Evolutionary conservation across 2,797 vertebrate species (phyloP), one percentile per base, ranked within the genome.

Genomic region (Delichon dasypus): DNA sequence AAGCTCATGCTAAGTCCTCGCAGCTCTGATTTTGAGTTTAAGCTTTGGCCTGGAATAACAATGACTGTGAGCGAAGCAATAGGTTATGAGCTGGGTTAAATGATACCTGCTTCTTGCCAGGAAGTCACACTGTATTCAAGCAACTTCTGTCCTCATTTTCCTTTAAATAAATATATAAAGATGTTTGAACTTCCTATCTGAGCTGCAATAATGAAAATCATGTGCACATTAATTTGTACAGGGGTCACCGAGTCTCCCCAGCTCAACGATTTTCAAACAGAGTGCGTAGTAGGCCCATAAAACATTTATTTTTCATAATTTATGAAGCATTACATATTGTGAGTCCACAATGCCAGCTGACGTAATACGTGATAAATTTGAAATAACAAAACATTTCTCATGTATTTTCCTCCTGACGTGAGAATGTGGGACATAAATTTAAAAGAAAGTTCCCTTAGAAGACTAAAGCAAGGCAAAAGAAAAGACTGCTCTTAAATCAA

Each of bases 1-100:
- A 94, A 90, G 84, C 81, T 88, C 11, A 2, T 67, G 83, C 64
- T 95, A 97, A 97, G 94, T 96, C 97, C 95, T 97, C 88, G 22
- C 94, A 94, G 97, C 93, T 96, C 96, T 85, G 93, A 96, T 95
- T 97, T 95, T 91, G 95, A 98, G 97, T 95, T 97, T 96, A 96
- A 97, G 93, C 93, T 97, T 98, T 97, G 95, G 96, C 93, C 95
- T 97, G 93, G 96, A 97, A 97, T 97, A 98, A 97, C 96, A 97
- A 95, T 91, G 94, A 93, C 93, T 94, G 92, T 92, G 93, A 60
- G 92, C 88, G 96, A 96, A 97, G 94, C 79, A 85, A 82, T 83
- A 94, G 97, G 97, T 97, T 97, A 96, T 32, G 93, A 89, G 70
- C 88, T 87, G 94, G 90, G 96, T 91, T 96, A 96, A 96, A 88